Evolutionary conservation across 2,888 invertebrate genomes (phyloP).

Genomic region (Stegana nigrithorax): DNA sequence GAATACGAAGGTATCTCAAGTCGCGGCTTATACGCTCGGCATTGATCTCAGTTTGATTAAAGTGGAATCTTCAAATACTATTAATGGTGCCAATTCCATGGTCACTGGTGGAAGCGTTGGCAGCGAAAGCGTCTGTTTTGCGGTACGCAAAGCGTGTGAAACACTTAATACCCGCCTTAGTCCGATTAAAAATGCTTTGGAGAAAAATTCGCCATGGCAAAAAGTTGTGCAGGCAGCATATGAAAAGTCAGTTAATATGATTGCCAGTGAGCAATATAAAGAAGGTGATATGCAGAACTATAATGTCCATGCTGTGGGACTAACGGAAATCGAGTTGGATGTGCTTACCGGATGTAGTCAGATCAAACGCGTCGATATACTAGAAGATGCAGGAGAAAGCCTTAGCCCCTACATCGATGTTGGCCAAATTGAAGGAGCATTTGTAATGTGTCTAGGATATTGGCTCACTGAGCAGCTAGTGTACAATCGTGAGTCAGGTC

Average conservation of each 20-base stretch:
- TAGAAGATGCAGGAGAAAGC: conserved; percentile 79
- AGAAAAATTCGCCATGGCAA: conserved; percentile 69
- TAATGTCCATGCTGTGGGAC: conserved; percentile 73
- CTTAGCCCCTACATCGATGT: conserved; percentile 78
- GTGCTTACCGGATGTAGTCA: conserved; percentile 80
- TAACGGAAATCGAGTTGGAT: conserved; percentile 80
- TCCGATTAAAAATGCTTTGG: conserved; percentile 65
- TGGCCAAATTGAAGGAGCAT: conserved; percentile 82
- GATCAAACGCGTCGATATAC: conserved; percentile 76
- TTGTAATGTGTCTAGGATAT: conserved; percentile 80
- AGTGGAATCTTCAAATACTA: conserved; percentile 75
- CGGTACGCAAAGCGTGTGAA: conserved; percentile 74
- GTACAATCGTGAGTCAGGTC: conserved; percentile 74
- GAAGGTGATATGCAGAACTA: conserved; percentile 71
- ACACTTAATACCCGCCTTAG: conserved; percentile 72
- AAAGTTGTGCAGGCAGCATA: conserved; percentile 71
- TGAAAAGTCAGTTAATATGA: conserved; percentile 71
- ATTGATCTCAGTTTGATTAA: conserved; percentile 75
- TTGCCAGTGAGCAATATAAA: conserved; percentile 72
- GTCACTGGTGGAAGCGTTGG: conserved; percentile 77
- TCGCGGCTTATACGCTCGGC: conserved; percentile 77
- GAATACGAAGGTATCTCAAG: conserved; percentile 78
- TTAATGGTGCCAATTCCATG: conserved; percentile 75
- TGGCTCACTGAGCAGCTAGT: conserved; percentile 79
- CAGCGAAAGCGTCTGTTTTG: conserved; percentile 75